Evolutionary conservation across 2,797 vertebrate species (phyloP).

Genomic region (Pitangus sulphuratus): DNA sequence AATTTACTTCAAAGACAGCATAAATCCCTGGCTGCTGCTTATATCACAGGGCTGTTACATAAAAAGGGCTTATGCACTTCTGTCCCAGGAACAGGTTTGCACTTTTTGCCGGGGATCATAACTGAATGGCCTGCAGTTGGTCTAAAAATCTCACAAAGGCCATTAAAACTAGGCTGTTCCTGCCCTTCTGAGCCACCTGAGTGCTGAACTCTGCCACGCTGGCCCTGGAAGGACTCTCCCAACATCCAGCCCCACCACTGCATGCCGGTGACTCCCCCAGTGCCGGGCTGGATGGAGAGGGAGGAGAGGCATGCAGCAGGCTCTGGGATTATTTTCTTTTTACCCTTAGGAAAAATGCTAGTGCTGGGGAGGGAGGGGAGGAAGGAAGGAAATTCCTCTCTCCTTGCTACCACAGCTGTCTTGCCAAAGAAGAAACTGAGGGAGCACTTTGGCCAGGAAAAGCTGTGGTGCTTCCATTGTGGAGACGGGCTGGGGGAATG

Average conservation of each 20-base stretch:
- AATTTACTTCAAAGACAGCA: conserved; percentile 81
- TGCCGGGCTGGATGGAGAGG: rapidly evolving
- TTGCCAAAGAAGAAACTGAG: neutral
- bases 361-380: neutral
- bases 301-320: neutral
- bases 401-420: neutral
- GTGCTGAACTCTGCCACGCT: neutral
- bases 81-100: neutral
- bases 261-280: neutral
- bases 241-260: neutral
- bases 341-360: neutral
- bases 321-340: neutral
- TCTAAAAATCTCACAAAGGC: conserved; percentile 43
- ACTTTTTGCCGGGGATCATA: conserved; percentile 14
- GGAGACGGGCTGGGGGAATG: neutral
- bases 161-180: conserved; percentile 3
- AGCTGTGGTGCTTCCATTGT: neutral
- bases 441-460: neutral
- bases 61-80: conserved; percentile 66
- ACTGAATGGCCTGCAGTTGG: conserved; percentile 13
- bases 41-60: conserved; percentile 74
- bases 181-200: conserved; percentile 18
- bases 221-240: neutral
- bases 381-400: neutral
- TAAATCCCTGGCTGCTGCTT: conserved; percentile 64